These are phyloP conservation scores for Onthophagus taurus DNA, from an alignment of 1,140 invertebrate species.

Conservation along the genomic window DNA sequence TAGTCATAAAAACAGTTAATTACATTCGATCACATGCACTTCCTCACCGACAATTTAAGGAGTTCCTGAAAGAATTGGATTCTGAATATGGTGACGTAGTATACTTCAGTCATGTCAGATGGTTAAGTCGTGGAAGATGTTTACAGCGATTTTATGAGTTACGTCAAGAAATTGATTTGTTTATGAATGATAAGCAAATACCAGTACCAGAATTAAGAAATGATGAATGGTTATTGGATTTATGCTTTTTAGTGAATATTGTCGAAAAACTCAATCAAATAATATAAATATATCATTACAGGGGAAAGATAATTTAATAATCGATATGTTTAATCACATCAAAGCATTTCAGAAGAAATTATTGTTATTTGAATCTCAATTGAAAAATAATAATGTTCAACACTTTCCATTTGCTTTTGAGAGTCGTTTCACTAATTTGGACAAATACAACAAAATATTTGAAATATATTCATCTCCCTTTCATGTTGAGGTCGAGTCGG, in stretches of 20 bases:
- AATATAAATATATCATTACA: slow-evolving; percentile 18
- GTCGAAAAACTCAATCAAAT: slow-evolving; percentile 16
- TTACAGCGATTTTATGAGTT: slow-evolving; percentile 23
- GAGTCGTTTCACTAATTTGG: slow-evolving; percentile 13
- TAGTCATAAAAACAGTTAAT: slow-evolving; percentile 31
- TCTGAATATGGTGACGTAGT: slow-evolving; percentile 28
- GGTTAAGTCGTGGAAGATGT: slow-evolving; percentile 28
- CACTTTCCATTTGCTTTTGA: slow-evolving; percentile 15
- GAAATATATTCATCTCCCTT: slow-evolving; percentile 15
- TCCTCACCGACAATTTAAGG: slow-evolving; percentile 30
- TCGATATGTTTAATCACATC: not conserved
- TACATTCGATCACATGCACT: slow-evolving; percentile 28
- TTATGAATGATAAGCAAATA: slow-evolving; percentile 19
- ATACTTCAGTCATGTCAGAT: slow-evolving; percentile 29
- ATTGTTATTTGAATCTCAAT: slow-evolving; percentile 17
- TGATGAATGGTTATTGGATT: slow-evolving; percentile 18
- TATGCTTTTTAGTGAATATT: slow-evolving; percentile 19
- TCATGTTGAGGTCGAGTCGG: slow-evolving; percentile 6
- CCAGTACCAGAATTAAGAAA: slow-evolving; percentile 19
- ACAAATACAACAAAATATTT: slow-evolving; percentile 15
- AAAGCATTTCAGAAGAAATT: slow-evolving; percentile 20
- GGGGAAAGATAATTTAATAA: slow-evolving; percentile 16
- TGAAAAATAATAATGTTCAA: slow-evolving; percentile 10
- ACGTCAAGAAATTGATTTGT: slow-evolving; percentile 21
- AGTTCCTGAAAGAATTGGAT: slow-evolving; percentile 29